These are phyloP conservation scores for Hetaerina titia DNA, from an alignment of 2,888 invertebrate species.

Conservation along the genomic window DNA sequence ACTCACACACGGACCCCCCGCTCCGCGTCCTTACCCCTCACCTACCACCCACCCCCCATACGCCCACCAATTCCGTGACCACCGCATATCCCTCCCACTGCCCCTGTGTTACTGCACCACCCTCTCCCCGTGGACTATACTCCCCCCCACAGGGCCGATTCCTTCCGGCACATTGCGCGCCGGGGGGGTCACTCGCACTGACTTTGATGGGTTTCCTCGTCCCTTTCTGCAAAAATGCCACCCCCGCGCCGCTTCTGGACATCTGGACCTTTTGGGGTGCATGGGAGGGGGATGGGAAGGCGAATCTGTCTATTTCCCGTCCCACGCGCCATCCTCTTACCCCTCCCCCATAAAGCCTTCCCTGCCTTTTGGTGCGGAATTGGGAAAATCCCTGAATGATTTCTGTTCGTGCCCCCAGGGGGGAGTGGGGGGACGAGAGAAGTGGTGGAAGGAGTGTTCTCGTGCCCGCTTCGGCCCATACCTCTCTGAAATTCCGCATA, in stretches of 20 bases:
- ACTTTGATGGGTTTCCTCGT: constrained; percentile 59
- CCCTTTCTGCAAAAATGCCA: constrained; percentile 33
- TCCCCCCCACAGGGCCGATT: constrained; percentile 26
- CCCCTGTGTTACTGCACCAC: neutral
- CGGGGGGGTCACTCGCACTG: constrained; percentile 34
- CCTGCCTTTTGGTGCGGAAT: constrained; percentile 45
- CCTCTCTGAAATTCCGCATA: neutral
- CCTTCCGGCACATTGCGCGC: constrained; percentile 65
- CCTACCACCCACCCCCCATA: no score
- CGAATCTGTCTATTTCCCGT: neutral
- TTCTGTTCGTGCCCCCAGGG: neutral
- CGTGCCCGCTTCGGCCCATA: neutral
- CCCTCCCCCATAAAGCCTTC: constrained; percentile 17
- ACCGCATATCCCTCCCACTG: neutral
- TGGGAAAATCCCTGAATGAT: constrained; percentile 64
- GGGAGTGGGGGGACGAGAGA: neutral
- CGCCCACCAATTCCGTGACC: neutral
- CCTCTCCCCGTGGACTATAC: neutral
- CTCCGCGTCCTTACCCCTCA: neutral
- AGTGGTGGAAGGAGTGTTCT: neutral
- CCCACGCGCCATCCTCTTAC: neutral
- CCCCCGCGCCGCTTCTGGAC: constrained; percentile 53
- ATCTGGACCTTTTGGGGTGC: constrained; percentile 41
- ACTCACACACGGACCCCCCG: neutral
- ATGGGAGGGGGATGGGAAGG: neutral